These are phyloP conservation scores for Tetrao urogallus DNA, from an alignment of 2,113 vertebrate genomes.

Conservation along the genomic window DNA sequence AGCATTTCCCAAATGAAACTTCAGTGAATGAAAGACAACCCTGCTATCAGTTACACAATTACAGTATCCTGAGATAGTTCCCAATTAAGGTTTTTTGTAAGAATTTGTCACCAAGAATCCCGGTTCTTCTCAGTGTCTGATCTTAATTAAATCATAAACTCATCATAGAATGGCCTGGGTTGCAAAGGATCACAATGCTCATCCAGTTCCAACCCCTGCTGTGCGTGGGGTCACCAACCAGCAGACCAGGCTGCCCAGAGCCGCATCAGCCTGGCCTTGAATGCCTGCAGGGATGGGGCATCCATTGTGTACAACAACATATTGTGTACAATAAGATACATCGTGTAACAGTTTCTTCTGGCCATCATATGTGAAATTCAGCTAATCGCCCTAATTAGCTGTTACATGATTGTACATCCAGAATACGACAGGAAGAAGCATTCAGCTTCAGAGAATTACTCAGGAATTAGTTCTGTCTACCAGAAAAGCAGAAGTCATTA, in stretches of 20 bases:
- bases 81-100: background rate
- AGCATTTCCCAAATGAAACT: background rate
- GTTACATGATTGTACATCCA: background rate
- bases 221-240: too few species aligned
- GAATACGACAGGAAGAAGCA: background rate
- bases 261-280: too few species aligned
- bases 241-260: too few species aligned
- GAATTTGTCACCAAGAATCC: background rate
- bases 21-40: background rate
- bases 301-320: background rate
- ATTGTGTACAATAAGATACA: background rate
- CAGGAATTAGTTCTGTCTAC: background rate
- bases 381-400: background rate
- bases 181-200: too few species aligned
- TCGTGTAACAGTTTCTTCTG: background rate
- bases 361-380: conserved; percentile 11
- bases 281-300: too few species aligned
- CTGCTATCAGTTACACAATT: background rate
- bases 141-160: background rate
- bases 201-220: too few species aligned
- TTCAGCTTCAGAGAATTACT: background rate
- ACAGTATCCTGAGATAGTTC: background rate
- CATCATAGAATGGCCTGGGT: too few species aligned
- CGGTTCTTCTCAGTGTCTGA: background rate
- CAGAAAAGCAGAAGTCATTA: background rate